phyloP scores from a whole-genome alignment of 2,888 invertebrate species.

The Beris morrisii region DNA sequence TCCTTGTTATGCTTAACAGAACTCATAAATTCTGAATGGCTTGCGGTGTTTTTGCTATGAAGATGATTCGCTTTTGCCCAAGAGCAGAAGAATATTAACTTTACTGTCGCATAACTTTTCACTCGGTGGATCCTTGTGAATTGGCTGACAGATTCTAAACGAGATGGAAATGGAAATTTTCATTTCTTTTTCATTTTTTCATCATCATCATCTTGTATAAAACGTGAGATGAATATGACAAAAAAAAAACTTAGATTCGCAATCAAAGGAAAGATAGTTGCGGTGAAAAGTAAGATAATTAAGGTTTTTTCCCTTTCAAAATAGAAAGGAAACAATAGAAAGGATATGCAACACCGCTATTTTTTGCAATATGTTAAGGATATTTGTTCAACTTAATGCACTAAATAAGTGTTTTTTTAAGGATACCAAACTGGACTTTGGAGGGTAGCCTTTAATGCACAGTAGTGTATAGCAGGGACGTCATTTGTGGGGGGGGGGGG shows the following conservation, averaged over 20 bases:
- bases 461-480: too few species aligned
- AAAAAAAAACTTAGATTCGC: not conserved
- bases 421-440: too few species aligned
- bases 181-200: conserved; percentile 29
- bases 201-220: conserved; percentile 26
- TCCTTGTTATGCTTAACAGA: conserved; percentile 32
- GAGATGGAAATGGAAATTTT: conserved; percentile 33
- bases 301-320: too few species aligned
- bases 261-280: too few species aligned
- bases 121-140: conserved; percentile 31
- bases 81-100: conserved; percentile 30
- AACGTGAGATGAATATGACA: conserved; percentile 27
- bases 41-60: conserved; percentile 30
- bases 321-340: too few species aligned
- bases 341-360: too few species aligned
- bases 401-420: too few species aligned
- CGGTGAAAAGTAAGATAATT: too few species aligned
- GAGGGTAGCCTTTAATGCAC: too few species aligned
- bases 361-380: too few species aligned
- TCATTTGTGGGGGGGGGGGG: too few species aligned
- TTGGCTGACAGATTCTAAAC: conserved; percentile 32
- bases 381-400: too few species aligned
- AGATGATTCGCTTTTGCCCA: conserved; percentile 24
- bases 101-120: conserved; percentile 32
- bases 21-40: conserved; percentile 33